Conservation (phyloP, 2,797 vertebrate genomes). For the Scyliorhinus canicula region DNA sequence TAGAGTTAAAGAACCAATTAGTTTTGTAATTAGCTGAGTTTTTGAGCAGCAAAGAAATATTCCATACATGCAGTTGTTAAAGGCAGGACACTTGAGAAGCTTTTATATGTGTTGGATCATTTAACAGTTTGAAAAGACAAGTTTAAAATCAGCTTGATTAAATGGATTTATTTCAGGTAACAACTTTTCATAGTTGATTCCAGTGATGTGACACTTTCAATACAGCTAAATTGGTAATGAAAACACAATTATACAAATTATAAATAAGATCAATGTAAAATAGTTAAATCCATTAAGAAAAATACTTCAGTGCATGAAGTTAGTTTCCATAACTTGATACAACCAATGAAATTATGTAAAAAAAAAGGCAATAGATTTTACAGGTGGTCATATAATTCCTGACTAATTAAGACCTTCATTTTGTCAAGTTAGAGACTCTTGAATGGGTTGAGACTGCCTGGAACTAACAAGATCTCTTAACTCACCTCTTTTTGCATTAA, state of each 20-base stretch:
- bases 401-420: background rate
- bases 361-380: background rate
- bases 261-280: constrained; percentile 18
- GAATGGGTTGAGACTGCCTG: background rate
- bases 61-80: background rate
- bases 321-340: constrained; percentile 16
- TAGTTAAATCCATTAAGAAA: background rate
- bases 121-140: background rate
- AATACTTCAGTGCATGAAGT: background rate
- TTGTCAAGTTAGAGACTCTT: background rate
- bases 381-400: background rate
- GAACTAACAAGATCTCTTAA: background rate
- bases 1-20: background rate
- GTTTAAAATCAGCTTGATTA: background rate
- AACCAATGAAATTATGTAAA: background rate
- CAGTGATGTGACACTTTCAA: background rate
- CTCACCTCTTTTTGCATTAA: background rate
- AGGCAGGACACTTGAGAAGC: background rate
- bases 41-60: background rate
- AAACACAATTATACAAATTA: background rate
- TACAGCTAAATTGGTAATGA: background rate
- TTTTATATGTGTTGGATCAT: background rate
- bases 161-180: background rate
- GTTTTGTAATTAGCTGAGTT: background rate
- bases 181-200: background rate